Base-by-base conservation (phyloP, 2,888 invertebrate genomes). In the Tethea ocularis region DNA sequence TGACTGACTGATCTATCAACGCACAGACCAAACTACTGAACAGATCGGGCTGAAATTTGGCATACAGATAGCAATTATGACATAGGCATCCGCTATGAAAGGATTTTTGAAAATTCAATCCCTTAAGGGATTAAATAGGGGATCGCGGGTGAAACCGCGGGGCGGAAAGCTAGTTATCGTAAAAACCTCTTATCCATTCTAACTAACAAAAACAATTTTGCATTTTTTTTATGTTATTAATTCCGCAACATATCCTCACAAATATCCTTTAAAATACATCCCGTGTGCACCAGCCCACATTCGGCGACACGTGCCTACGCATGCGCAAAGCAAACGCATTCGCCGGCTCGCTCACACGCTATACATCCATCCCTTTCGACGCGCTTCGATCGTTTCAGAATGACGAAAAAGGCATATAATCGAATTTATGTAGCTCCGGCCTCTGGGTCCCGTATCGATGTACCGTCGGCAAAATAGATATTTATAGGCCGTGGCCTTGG, bases 391-490 rank as follows among this genome's bases (percentile, higher is more conserved):
- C 93, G 91, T 80, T 76, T 75, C 76, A 78, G 86, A 85, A 88
- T 91, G 89, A 91, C 91, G 91, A 91, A 93, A 91, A 91, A 87
- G 87, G 80, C 77, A 84, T 84, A 88, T 93, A 89, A 93, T 93
- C 91, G 86, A 91, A 91, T 92, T 91, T 91, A 90, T 91, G 88
- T 86, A 54, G 33, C 20, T 54, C 33, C 29, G 33, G 20, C 54
- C 17, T 46, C 46, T 71, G 81, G 80, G 77, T 73, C 79, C 78
- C 62, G 72, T 69, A 71, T 71, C 69, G 61, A 63, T 55, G 86
- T 86, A 91, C 61, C 6, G 89, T 76, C 60, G 26, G 84, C 74
- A 89, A 64, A 72, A 68, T 74, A 83, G 75, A 56, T 60, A 57
- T 62, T 66, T 66, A 63, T 60, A 62, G 58, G 53, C 46, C 33